Evolutionary conservation across 2,113 vertebrate species (phyloP).

Genomic region (Gila orcuttii): DNA sequence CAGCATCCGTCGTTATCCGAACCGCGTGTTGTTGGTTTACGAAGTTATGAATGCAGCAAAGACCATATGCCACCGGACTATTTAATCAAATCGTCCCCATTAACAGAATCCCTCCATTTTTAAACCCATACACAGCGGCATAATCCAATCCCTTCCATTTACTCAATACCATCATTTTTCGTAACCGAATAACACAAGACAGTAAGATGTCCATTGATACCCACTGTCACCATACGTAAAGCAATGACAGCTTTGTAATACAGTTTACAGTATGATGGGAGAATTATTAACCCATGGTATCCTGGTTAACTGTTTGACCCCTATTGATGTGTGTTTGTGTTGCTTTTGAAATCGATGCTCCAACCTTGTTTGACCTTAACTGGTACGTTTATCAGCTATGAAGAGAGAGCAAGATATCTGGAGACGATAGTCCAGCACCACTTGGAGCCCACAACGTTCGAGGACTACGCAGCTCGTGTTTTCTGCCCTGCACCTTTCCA

Average conservation of each 20-base stretch:
- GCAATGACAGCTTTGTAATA: slow-evolving; percentile 48
- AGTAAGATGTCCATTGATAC: slow-evolving; percentile 51
- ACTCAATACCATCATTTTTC: slow-evolving; percentile 54
- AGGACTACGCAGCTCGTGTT: slow-evolving; percentile 96
- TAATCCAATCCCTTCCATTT: slow-evolving; percentile 59
- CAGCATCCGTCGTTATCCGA: slow-evolving; percentile 11
- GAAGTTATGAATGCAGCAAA: slow-evolving; percentile 44
- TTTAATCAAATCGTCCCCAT: slow-evolving; percentile 52
- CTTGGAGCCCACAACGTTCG: slow-evolving; percentile 93
- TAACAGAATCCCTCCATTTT: slow-evolving; percentile 57
- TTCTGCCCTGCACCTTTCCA: slow-evolving; percentile 96
- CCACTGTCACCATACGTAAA: slow-evolving; percentile 36
- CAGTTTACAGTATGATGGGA: slow-evolving; percentile 27
- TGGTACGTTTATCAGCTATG: slow-evolving; percentile 83
- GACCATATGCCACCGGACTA: slow-evolving; percentile 18
- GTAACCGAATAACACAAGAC: slow-evolving; percentile 58
- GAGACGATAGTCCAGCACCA: slow-evolving; percentile 96
- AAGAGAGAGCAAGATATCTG: slow-evolving; percentile 93
- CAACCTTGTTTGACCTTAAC: slow-evolving; percentile 75
- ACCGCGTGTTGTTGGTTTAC: slow-evolving; percentile 12
- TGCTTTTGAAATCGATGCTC: not conserved
- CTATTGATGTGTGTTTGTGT: slow-evolving; percentile 27
- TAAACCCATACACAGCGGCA: slow-evolving; percentile 31
- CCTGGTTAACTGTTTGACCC: slow-evolving; percentile 18
- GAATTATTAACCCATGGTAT: slow-evolving; percentile 30